phyloP scores from a whole-genome alignment of 2,797 vertebrate genomes.

The Xyrichtys novacula region DNA sequence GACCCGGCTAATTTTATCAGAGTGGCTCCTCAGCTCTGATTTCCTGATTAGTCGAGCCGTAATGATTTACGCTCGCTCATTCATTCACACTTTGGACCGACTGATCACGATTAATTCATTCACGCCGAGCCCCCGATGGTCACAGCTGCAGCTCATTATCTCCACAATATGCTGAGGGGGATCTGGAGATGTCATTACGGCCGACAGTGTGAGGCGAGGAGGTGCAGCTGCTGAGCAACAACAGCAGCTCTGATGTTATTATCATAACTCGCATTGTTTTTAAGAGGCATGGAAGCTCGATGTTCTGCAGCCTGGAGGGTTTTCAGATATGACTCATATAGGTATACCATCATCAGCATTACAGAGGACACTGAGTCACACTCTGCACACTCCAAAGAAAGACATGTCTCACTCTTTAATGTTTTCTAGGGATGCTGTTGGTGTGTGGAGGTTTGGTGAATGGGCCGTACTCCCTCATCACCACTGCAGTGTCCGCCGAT shows the following conservation, averaged over 20 bases:
- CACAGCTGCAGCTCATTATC: slow-evolving; percentile 26
- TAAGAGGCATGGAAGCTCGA: neutral
- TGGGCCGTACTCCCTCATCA: slow-evolving; percentile 95
- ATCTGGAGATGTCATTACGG: neutral
- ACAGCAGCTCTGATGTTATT: neutral
- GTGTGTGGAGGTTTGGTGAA: slow-evolving; percentile 93
- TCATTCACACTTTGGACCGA: neutral
- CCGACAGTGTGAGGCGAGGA: neutral
- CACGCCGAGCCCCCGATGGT: neutral
- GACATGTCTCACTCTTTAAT: neutral
- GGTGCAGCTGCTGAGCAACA: slow-evolving; percentile 5
- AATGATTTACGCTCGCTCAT: neutral
- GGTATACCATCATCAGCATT: neutral
- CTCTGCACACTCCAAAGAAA: neutral
- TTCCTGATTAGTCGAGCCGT: neutral
- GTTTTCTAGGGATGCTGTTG: slow-evolving; percentile 89
- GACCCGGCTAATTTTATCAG: neutral
- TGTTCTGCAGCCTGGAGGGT: neutral
- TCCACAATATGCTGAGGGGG: neutral
- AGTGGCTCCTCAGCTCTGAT: neutral
- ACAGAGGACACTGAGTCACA: neutral
- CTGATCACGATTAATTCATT: slow-evolving; percentile 10
- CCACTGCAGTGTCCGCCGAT: slow-evolving; percentile 95
- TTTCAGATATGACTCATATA: neutral
- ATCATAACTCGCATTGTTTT: neutral